Evolutionary conservation across 2,113 vertebrate species (phyloP), one percentile per base, ranked within the genome.

Genomic region (Toxostoma redivivum): DNA sequence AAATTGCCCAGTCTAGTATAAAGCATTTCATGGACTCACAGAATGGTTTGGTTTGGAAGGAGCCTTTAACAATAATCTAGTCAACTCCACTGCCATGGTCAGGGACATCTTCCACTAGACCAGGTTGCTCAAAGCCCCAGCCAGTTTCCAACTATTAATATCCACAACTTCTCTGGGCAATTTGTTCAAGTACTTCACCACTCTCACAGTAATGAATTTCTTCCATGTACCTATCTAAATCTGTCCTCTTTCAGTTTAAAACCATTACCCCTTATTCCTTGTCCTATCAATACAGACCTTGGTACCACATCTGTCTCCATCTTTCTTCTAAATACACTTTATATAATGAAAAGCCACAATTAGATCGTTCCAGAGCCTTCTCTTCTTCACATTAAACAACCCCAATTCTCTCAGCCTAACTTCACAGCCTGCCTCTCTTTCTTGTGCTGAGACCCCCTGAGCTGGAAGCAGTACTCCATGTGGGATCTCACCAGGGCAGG

Each of bases 261-360:
- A 65, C 30, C 0, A 0, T 53, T 82, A 30, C 7, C 7, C 10
- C 9, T 62, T 48, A 40, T 12, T 35, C 10, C 7, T 60, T 50
- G 8, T 33, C 38, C 38, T 57, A 1, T 81, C 1, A 5, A 9
- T 78, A 22, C 21, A 51, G 17, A 7, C 35, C 15, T 47, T 56
- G 12, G 11, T 70, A 78, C 70, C 84, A 81, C 6, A 7, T 45
- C 38, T 81, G 35, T 73, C 40, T 6, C 22, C 25, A 20, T 47
- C 66, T 80, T 86, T 42, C 25, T 66, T 69, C 25, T 30, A 66
- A 15, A 28, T 19, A 8, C n/a, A 17, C 5, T 74, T 91, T 33
- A 14, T 44, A 12, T 61, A 10, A 7, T 82, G 42, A 48, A 71
- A 86, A 65, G 14, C 6, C 31, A 38, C 38, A 16, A 2, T 71